These are phyloP conservation scores for Scaptomyza tumidula DNA, from an alignment of 2,888 invertebrate genomes.

Conservation along the genomic window DNA sequence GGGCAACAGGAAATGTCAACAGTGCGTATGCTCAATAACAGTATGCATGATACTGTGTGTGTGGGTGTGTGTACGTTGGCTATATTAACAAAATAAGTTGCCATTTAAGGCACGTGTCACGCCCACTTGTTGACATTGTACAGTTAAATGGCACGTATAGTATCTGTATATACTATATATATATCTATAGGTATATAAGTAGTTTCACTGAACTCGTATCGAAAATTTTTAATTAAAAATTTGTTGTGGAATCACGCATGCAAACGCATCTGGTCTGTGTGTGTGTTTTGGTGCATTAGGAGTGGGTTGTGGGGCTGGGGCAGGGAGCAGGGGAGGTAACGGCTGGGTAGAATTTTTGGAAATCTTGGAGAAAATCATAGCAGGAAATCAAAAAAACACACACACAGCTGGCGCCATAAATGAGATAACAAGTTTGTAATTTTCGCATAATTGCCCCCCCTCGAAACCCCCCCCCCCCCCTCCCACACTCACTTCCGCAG, in stretches of 20 bases:
- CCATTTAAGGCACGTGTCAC: conserved; percentile 37
- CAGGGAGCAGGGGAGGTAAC: not conserved
- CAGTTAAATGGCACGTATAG: conserved; percentile 15
- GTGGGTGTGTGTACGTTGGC: not conserved
- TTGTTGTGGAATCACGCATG: conserved; percentile 32
- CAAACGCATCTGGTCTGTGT: conserved; percentile 32
- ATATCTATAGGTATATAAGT: conserved; percentile 13
- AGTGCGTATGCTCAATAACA: conserved; percentile 21
- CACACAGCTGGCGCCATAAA: conserved; percentile 71
- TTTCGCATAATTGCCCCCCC: conserved; percentile 67
- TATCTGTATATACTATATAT: too few species aligned
- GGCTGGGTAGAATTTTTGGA: not conserved
- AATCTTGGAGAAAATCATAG: conserved; percentile 28
- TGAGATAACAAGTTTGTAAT: conserved; percentile 78
- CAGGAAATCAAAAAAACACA: conserved; percentile 76
- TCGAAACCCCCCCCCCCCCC: not conserved
- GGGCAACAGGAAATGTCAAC: not conserved
- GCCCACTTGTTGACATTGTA: conserved; percentile 36
- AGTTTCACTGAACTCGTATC: conserved; percentile 22
- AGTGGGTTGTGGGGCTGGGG: not conserved
- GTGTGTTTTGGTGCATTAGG: not conserved
- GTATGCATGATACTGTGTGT: not conserved
- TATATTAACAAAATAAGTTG: conserved; percentile 3
- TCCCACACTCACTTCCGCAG: too few species aligned
- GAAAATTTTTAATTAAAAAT: conserved; percentile 53